These are phyloP conservation scores for Rhynchopsitta pachyrhyncha DNA, from an alignment of 2,113 vertebrate genomes.

Conservation along the genomic window DNA sequence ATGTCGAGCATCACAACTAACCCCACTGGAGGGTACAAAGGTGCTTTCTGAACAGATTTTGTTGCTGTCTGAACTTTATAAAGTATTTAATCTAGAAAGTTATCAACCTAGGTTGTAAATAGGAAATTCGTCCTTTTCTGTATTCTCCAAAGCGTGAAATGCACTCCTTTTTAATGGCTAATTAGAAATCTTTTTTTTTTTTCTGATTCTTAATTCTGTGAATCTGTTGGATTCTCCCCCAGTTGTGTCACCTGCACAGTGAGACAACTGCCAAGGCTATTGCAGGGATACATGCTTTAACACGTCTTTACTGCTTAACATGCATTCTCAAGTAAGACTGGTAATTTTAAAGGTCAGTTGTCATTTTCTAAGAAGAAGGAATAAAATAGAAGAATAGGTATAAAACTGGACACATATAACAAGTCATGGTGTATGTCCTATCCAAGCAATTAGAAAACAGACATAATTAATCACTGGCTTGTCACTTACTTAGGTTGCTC, in stretches of 20 bases:
- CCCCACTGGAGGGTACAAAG: background rate
- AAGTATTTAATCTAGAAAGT: background rate
- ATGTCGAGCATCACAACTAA: background rate
- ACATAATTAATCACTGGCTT: background rate
- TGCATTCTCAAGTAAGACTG: background rate
- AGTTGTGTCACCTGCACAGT: background rate
- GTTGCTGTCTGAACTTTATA: background rate
- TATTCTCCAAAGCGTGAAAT: background rate
- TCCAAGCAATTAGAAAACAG: slow-evolving; percentile 24
- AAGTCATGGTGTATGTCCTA: background rate
- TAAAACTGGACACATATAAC: background rate
- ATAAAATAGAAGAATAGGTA: background rate
- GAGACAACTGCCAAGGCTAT: background rate
- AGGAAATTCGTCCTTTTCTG: background rate
- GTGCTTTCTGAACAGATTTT: background rate
- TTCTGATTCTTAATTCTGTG: background rate
- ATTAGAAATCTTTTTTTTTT: background rate
- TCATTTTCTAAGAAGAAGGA: background rate
- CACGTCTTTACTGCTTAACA: background rate
- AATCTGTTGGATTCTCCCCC: background rate
- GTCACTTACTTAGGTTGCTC: slow-evolving; percentile 91
- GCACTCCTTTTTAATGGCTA: background rate
- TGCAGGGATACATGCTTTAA: background rate
- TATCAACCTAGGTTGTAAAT: background rate
- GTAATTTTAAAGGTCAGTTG: background rate